phyloP scores from a whole-genome alignment of 2,797 vertebrate genomes.

The Micropoecilia bifurca region DNA sequence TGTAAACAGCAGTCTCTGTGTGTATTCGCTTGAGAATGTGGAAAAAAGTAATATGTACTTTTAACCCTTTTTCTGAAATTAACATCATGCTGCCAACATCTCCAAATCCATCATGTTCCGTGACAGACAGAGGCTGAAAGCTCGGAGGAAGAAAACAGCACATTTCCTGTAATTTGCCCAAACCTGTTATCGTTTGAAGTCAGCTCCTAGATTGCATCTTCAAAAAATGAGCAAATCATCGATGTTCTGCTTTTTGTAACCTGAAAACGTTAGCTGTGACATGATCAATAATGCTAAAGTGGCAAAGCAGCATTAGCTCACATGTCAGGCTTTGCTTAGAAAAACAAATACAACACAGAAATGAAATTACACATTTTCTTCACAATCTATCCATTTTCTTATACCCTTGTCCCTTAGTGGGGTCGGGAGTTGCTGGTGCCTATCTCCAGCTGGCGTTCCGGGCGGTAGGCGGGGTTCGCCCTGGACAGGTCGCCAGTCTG shows the following conservation, averaged over 20 bases:
- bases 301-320: background rate
- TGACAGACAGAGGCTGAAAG: background rate
- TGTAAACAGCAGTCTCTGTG: background rate
- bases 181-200: background rate
- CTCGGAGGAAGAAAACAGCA: background rate
- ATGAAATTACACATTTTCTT: background rate
- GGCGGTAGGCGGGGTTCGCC: too few species aligned
- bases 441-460: too few species aligned
- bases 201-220: background rate
- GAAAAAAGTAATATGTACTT: background rate
- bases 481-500: too few species aligned
- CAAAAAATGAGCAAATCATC: background rate
- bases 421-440: too few species aligned
- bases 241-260: background rate
- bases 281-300: background rate
- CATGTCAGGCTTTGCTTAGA: background rate
- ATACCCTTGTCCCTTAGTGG: too few species aligned
- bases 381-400: background rate
- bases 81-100: background rate
- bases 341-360: background rate
- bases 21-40: background rate
- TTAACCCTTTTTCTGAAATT: background rate
- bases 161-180: background rate
- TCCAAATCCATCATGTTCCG: background rate
- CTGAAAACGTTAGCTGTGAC: background rate